phyloP scores from a whole-genome alignment of 2,113 vertebrate genomes.

The Cynoglossus semilaevis region DNA sequence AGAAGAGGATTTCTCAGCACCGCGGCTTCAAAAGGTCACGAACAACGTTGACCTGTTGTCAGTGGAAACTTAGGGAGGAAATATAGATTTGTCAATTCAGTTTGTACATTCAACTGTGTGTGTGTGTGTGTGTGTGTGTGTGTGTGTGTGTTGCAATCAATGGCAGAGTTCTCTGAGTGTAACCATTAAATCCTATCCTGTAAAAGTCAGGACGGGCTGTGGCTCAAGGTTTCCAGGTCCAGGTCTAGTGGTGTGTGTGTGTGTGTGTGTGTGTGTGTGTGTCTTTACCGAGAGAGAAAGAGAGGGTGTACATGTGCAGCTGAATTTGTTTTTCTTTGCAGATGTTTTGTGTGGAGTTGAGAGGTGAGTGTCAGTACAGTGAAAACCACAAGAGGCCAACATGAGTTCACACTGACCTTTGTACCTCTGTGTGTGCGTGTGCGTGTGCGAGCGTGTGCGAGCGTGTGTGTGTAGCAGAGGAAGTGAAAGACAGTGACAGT shows the following conservation, averaged over 20 bases:
- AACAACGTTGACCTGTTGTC: no score
- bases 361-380: constrained; percentile 26
- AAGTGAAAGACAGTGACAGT: background rate
- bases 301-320: background rate
- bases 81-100: no score
- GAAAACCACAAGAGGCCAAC: constrained; percentile 26
- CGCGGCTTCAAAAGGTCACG: no score
- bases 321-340: background rate
- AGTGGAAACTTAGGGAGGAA: no score
- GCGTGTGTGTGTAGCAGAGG: background rate
- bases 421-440: constrained; percentile 2
- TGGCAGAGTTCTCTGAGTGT: background rate
- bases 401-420: constrained; percentile 28
- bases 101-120: no score
- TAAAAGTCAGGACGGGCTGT: constrained; percentile 27
- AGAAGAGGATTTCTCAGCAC: no score
- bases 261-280: background rate
- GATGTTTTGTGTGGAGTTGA: constrained; percentile 25
- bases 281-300: background rate
- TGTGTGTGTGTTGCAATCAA: constrained; percentile 11
- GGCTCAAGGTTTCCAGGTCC: constrained; percentile 13
- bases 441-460: no score
- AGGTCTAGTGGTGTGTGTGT: no score
- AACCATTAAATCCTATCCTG: constrained; percentile 23
- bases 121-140: background rate